A percentile compares a stretch with the other conserved stretches of the same genome.
phyloP scores from a whole-genome alignment of 1,140 invertebrate species.

The Anoplolepis gracilipes region DNA sequence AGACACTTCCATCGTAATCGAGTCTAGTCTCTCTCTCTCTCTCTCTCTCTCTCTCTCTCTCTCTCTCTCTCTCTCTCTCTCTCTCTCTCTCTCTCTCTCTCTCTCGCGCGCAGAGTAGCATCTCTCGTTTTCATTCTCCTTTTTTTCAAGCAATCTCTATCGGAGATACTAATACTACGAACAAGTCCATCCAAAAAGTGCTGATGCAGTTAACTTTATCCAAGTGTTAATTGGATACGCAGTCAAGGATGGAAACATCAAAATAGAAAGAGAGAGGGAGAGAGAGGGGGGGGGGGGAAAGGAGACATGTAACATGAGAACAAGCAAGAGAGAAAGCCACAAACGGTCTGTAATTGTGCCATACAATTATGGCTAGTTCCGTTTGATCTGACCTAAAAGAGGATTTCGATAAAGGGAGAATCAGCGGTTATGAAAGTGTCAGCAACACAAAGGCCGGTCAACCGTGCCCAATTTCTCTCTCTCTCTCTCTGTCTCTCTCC shows the following conservation, averaged over 20 bases:
- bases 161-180: conserved; percentile 45
- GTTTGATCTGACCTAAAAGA: conserved; percentile 68
- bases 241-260: background rate
- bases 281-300: background rate
- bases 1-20: conserved; percentile 32
- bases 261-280: background rate
- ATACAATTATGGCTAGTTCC: conserved; percentile 75
- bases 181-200: conserved; percentile 64
- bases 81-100: no score
- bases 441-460: conserved; percentile 66
- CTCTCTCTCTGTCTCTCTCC: conserved; percentile 14
- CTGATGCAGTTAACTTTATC: conserved; percentile 71
- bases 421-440: conserved; percentile 66
- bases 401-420: conserved; percentile 49
- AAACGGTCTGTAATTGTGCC: conserved; percentile 68
- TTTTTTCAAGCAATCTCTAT: conserved; percentile 21
- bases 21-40: conserved; percentile 60
- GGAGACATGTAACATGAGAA: conserved; percentile 51
- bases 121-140: conserved; percentile 48
- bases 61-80: no score
- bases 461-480: background rate
- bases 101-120: conserved; percentile 12
- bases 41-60: no score
- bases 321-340: background rate
- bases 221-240: conserved; percentile 60